Evolutionary conservation across 2,113 vertebrate species (phyloP).

Genomic region (Formicarius rufipectus): DNA sequence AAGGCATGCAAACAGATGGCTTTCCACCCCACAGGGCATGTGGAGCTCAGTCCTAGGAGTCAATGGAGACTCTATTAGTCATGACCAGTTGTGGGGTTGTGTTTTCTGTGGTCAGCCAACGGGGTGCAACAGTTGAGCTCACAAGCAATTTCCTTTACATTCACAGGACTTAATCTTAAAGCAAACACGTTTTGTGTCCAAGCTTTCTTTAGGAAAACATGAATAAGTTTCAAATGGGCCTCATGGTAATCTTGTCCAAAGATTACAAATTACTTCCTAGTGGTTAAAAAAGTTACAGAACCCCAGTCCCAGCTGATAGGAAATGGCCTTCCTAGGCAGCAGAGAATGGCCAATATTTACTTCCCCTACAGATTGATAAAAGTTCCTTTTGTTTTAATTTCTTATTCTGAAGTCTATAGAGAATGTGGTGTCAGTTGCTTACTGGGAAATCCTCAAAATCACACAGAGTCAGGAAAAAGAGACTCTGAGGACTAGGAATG

Average conservation of each 20-base stretch:
- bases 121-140: constrained; percentile 8
- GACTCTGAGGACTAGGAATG: neutral
- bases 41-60: neutral
- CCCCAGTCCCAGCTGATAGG: constrained; percentile 42
- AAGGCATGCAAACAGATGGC: constrained; percentile 20
- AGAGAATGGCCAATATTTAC: constrained; percentile 25
- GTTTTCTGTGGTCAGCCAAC: constrained; percentile 24
- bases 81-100: neutral
- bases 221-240: constrained; percentile 31
- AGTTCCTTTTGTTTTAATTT: neutral
- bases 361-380: constrained; percentile 2
- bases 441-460: neutral
- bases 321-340: constrained; percentile 4
- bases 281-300: constrained; percentile 45
- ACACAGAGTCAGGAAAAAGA: neutral
- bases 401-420: neutral
- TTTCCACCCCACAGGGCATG: neutral
- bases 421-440: neutral
- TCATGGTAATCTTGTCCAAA: constrained; percentile 49
- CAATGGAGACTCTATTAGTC: neutral
- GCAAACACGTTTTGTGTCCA: constrained; percentile 49
- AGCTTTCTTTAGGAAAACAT: constrained; percentile 50
- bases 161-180: constrained; percentile 56
- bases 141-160: constrained; percentile 48
- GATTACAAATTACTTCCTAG: constrained; percentile 65